These are phyloP conservation scores for Dromas ardeola DNA, from an alignment of 2,113 vertebrate genomes.

Conservation along the genomic window DNA sequence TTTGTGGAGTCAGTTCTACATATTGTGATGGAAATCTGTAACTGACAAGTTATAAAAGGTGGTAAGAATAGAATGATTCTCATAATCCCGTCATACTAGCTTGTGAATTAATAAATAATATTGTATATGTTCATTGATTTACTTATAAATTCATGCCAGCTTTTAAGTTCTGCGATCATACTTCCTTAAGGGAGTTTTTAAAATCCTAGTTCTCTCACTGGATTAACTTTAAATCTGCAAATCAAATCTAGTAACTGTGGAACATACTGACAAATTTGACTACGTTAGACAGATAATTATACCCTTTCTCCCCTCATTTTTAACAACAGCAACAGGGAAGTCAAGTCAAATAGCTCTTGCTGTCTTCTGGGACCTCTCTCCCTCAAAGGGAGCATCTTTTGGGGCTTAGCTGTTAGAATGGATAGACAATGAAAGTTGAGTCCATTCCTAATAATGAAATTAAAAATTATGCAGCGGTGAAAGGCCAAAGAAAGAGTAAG, in stretches of 20 bases:
- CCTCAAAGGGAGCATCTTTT: not conserved
- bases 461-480: not conserved
- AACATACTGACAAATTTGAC: not conserved
- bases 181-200: not conserved
- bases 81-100: not conserved
- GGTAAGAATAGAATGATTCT: not conserved
- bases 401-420: not conserved
- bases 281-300: not conserved
- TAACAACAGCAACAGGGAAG: not conserved
- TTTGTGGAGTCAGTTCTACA: conserved; percentile 78
- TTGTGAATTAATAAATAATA: not conserved
- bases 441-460: not conserved
- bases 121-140: not conserved
- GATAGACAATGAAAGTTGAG: not conserved
- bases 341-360: not conserved
- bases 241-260: not conserved
- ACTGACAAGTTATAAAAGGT: conserved; percentile 66
- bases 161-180: not conserved
- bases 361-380: not conserved
- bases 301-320: not conserved
- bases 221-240: not conserved
- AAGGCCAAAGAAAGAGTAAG: not conserved
- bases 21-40: conserved; percentile 82
- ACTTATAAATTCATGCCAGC: not conserved
- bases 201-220: not conserved